Evolutionary conservation across 2,888 invertebrate species (phyloP), one percentile per base, ranked within the genome.

Genomic region (Drosophila siamana): DNA sequence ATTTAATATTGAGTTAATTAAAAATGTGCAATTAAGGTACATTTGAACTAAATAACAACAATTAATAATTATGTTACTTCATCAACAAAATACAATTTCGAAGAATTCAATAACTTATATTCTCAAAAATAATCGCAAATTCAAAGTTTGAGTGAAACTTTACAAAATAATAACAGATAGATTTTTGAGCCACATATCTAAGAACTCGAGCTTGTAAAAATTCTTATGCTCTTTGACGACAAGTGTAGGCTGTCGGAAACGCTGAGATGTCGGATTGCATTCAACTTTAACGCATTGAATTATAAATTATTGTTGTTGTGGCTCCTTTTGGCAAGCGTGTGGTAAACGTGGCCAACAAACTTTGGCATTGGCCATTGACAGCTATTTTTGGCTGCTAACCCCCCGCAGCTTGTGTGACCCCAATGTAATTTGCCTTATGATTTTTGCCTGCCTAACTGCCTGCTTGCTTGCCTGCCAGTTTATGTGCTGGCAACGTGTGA

Each of bases 221-320:
- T n/a, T n/a, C n/a, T n/a, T n/a, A n/a, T n/a, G n/a, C n/a, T n/a
- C n/a, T n/a, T n/a, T n/a, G n/a, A n/a, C n/a, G 9, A 11, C n/a
- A 13, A 43, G 69, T 69, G 69, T 48, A 60, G 13, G 36, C 28
- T 40, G 50, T 33, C 63, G 62, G 63, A 43, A 57, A 57, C 24
- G 43, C 57, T 41, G 57, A 55, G 71, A 64, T 65, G 71, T 80
- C 71, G 70, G 47, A 61, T 61, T 83, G 85, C 89, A 88, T 84
- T 86, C 89, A 88, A 84, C 87, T 84, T 86, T 69, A 85, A 85
- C 88, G 89, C 89, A 89, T 84, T 84, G 87, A 84, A 84, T 84
- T 84, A 84, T 84, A 85, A 84, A 84, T 84, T 84, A 84, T 60
- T 52, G 52, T 54, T 54, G 52, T 76, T 82, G 56, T 68, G 62